Percentiles rank a stretch among this genome's conserved stretches.
These are phyloP conservation scores for Notarius lentiginosus DNA, from an alignment of 2,113 vertebrate genomes.

Conservation along the genomic window DNA sequence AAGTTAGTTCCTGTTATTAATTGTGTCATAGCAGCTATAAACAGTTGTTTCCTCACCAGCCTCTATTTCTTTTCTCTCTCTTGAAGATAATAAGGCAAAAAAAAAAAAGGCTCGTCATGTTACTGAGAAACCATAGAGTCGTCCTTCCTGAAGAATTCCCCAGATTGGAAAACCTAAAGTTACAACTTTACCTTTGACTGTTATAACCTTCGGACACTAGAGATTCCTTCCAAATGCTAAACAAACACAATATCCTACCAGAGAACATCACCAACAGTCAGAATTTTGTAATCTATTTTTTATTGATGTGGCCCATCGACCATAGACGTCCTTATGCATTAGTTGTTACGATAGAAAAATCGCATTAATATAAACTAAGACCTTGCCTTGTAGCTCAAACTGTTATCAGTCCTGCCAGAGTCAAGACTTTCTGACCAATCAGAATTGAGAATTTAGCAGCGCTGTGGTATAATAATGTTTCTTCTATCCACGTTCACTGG, in stretches of 20 bases:
- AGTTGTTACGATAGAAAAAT: neutral
- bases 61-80: neutral
- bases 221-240: neutral
- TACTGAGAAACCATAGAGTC: neutral
- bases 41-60: neutral
- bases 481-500: too few species aligned
- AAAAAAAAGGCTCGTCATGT: neutral
- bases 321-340: neutral
- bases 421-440: neutral
- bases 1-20: neutral
- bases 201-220: neutral
- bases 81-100: neutral
- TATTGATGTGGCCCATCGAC: neutral
- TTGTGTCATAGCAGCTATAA: neutral
- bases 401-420: neutral
- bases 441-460: neutral
- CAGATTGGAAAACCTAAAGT: neutral
- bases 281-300: neutral
- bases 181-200: neutral
- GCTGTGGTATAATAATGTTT: neutral
- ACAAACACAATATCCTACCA: neutral
- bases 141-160: neutral
- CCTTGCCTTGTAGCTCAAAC: neutral
- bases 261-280: neutral
- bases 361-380: neutral